Base-by-base conservation (phyloP, 1,140 invertebrate genomes). In the Homalodisca vitripennis region DNA sequence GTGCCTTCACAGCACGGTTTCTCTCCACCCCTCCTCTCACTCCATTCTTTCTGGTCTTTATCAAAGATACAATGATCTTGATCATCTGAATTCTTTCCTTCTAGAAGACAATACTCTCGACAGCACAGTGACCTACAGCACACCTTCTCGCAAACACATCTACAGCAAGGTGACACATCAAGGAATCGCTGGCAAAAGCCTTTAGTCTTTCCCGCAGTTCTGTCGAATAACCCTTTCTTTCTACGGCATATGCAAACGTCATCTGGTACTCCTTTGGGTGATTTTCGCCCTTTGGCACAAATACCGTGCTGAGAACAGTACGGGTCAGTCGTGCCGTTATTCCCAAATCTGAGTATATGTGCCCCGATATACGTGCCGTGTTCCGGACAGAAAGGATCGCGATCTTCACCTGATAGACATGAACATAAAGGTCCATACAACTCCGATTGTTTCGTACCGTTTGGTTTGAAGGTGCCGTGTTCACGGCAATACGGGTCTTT, bases 91-190 rank as follows among this genome's bases (percentile, higher is more conserved):
- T 6, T 41, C 34, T 6, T 41, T 41, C 17, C 17, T 10, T 41
- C 34, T 41, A 10, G 6, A 6, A 41, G 17, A 6, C 6, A 41
- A 41, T 6, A 41, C 6, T 14, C 48, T n/a, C n/a, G 17, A n/a
- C 48, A 51, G n/a, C 48, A 51, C 14, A 22, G 14, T 51, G 48
- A 51, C n/a, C n/a, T 51, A 20, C 48, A 51, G 22, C 48, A 51
- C 22, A 51, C 22, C 3, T 14, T 22, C 3, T 51, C 48, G 48
- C 48, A 51, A 20, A 51, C 14, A n/a, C 48, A 51, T 22, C n/a
- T 51, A 22, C 48, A 51, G n/a, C 48, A 51, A 3, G 48, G 48
- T 3, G 48, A 51, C 6, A 51, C 3, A 3, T 51, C 48, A 22
- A 14, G 22, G 3, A 51, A 20, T 12, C 14, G 17, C 22, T 51